A percentile compares a stretch with the other conserved stretches of the same genome.
Evolutionary conservation across 2,888 invertebrate species (phyloP).

Genomic region (Saturnia pavonia): DNA sequence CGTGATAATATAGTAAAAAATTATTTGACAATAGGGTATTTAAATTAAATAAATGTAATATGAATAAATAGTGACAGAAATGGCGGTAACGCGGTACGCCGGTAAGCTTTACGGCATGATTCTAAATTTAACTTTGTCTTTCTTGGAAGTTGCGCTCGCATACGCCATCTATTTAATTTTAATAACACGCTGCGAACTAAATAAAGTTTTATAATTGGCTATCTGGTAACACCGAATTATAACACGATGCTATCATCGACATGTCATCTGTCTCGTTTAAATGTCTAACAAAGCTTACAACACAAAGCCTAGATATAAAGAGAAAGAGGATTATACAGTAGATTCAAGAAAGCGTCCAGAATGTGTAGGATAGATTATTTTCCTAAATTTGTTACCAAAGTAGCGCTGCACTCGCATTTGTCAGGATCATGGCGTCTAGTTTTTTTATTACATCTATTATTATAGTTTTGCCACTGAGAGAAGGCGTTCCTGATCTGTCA

Average conservation of each 20-base stretch:
- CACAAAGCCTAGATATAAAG: too few species aligned
- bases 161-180: conserved; percentile 43
- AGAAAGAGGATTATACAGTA: too few species aligned
- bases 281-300: conserved; percentile 30
- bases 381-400: too few species aligned
- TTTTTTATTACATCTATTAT: too few species aligned
- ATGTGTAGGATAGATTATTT: too few species aligned
- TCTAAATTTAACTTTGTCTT: conserved; percentile 54
- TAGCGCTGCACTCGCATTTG: too few species aligned
- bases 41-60: conserved; percentile 37
- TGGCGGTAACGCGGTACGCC: conserved; percentile 50
- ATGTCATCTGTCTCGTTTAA: conserved; percentile 59
- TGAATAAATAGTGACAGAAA: conserved; percentile 42
- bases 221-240: conserved; percentile 44
- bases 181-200: conserved; percentile 41
- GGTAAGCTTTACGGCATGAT: conserved; percentile 78
- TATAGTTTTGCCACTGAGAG: too few species aligned
- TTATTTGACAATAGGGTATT: conserved; percentile 40
- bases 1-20: conserved; percentile 67
- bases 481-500: too few species aligned
- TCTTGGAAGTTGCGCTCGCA: conserved; percentile 37
- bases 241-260: conserved; percentile 61
- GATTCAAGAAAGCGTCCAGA: too few species aligned
- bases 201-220: conserved; percentile 34
- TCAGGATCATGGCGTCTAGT: too few species aligned